Evolutionary conservation across 2,113 vertebrate genomes (phyloP).

Genomic region (Sceloporus tristichus): DNA sequence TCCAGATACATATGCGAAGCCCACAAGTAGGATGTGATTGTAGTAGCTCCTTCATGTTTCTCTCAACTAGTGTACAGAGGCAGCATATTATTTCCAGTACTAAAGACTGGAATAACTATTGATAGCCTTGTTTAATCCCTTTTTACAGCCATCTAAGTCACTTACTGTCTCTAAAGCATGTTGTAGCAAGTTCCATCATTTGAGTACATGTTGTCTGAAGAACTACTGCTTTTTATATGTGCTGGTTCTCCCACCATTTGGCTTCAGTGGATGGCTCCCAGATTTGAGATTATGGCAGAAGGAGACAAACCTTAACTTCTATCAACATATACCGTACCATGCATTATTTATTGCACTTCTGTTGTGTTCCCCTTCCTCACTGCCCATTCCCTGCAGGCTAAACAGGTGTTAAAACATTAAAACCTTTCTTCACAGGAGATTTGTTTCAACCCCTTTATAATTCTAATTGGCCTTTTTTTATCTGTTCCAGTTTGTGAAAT

Average conservation of each 20-base stretch:
- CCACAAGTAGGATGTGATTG: neutral
- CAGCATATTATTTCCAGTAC: no score
- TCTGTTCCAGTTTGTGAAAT: no score
- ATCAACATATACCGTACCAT: neutral
- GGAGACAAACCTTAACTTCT: neutral
- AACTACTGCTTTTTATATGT: neutral
- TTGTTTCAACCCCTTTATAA: no score
- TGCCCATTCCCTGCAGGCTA: no score
- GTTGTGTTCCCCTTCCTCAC: neutral
- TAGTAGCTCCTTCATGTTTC: no score
- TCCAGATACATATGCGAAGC: neutral
- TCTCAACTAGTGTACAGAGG: neutral
- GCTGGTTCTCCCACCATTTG: neutral
- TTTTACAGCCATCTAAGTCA: neutral
- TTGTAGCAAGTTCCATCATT: neutral
- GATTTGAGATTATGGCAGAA: neutral
- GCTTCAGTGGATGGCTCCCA: neutral
- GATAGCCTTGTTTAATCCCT: neutral
- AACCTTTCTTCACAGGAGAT: no score
- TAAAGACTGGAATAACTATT: no score
- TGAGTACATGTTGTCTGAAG: neutral
- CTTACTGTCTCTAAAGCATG: neutral
- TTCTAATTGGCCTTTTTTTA: no score
- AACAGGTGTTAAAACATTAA: no score
- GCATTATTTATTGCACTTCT: neutral